A percentile compares a stretch with the other conserved stretches of the same genome.
These are phyloP conservation scores for Creontiades dilutus DNA, from an alignment of 2,888 invertebrate genomes.

Conservation along the genomic window DNA sequence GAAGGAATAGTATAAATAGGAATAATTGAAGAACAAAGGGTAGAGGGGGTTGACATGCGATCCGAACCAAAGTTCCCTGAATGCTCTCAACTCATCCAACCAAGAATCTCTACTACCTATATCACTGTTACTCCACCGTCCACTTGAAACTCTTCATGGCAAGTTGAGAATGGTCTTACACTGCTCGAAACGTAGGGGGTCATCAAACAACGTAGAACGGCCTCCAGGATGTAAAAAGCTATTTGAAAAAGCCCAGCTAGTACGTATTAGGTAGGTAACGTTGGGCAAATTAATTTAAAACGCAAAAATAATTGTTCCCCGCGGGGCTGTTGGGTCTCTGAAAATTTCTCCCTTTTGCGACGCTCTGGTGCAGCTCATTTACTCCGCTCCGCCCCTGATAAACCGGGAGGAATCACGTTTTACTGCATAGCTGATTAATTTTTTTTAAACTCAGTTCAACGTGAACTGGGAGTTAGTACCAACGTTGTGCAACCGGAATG, in stretches of 20 bases:
- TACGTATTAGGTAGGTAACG: constrained; percentile 13
- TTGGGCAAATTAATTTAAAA: constrained; percentile 26
- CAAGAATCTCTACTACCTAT: no score
- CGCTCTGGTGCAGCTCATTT: constrained; percentile 42
- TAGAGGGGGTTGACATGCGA: no score
- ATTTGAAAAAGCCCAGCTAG: neutral
- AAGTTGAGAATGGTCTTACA: no score
- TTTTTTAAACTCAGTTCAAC: neutral
- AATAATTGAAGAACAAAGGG: no score
- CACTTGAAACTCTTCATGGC: no score
- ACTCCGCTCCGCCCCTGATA: neutral
- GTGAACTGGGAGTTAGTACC: neutral
- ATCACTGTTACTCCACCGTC: no score
- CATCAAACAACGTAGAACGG: neutral
- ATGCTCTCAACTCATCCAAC: no score
- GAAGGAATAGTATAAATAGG: no score
- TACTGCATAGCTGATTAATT: constrained; percentile 8
- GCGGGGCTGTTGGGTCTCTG: constrained; percentile 8
- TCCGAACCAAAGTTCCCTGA: no score
- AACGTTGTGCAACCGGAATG: neutral
- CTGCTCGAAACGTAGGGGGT: neutral
- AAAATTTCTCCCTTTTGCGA: constrained; percentile 21
- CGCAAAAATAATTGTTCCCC: constrained; percentile 24
- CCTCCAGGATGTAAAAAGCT: neutral
- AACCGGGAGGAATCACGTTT: constrained; percentile 22